phyloP scores from a whole-genome alignment of 2,113 vertebrate genomes.

The Neotragus moschatus region DNA sequence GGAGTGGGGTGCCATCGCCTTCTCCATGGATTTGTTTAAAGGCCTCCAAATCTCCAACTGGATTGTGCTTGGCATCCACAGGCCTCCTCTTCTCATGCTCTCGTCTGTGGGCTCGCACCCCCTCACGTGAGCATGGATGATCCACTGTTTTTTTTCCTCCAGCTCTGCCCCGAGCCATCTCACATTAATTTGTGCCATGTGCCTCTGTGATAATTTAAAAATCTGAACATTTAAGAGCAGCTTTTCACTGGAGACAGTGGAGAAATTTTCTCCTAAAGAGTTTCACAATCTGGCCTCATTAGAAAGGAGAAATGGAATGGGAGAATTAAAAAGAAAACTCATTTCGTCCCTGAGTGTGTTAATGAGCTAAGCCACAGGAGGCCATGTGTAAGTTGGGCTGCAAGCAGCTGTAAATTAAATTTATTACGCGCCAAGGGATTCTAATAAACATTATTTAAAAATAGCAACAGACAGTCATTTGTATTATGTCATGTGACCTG shows the following conservation, averaged over 20 bases:
- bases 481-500: slow-evolving; percentile 61
- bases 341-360: slow-evolving; percentile 50
- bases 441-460: slow-evolving; percentile 65
- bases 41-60: neutral
- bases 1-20: no score
- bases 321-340: slow-evolving; percentile 59
- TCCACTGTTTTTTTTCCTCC: neutral
- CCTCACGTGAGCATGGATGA: neutral
- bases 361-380: slow-evolving; percentile 65
- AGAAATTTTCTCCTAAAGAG: neutral
- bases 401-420: slow-evolving; percentile 55
- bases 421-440: slow-evolving; percentile 39
- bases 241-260: neutral
- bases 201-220: neutral
- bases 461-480: slow-evolving; percentile 71
- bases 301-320: slow-evolving; percentile 41
- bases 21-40: neutral
- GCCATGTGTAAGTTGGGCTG: slow-evolving; percentile 43
- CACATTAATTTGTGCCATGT: neutral
- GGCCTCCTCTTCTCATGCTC: neutral
- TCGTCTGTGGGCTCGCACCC: neutral
- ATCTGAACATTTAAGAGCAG: neutral
- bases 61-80: neutral
- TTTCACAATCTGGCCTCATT: neutral
- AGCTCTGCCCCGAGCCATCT: neutral